Evolutionary conservation across 92 coral and sea anemone species (phyloP).

Genomic region (Epizoanthus rinbou): DNA sequence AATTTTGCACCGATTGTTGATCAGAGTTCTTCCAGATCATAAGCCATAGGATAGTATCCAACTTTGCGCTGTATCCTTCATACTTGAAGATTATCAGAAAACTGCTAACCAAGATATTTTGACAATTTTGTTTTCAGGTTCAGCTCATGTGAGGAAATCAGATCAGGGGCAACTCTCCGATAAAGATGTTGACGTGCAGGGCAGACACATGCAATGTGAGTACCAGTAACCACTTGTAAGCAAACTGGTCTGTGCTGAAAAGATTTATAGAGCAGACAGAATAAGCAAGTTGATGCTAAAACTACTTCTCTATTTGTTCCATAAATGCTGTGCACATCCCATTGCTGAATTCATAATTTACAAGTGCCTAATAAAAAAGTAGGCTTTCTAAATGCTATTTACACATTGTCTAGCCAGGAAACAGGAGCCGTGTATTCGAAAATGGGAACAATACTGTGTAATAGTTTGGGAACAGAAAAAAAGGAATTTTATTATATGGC

Average conservation of each 20-base stretch:
- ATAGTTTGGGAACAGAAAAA: too few species aligned
- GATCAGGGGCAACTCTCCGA: slow-evolving; percentile 73
- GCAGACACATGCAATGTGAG: slow-evolving; percentile 74
- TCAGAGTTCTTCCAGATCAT: not conserved
- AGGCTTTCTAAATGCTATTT: too few species aligned
- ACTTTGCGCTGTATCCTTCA: too few species aligned
- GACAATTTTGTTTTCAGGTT: slow-evolving; percentile 52
- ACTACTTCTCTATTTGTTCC: too few species aligned
- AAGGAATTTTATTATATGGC: too few species aligned
- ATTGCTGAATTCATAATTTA: too few species aligned
- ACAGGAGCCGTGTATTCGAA: too few species aligned
- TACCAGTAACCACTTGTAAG: not conserved
- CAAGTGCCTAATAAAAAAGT: too few species aligned
- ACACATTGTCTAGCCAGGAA: too few species aligned
- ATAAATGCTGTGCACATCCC: too few species aligned
- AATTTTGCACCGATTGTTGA: not conserved
- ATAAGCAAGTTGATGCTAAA: not conserved
- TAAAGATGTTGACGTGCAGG: slow-evolving; percentile 50
- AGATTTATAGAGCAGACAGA: not conserved
- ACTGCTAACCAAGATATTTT: not conserved
- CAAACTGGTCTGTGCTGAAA: not conserved
- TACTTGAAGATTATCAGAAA: not conserved
- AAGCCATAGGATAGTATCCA: not conserved
- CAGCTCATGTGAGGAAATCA: slow-evolving; percentile 64
- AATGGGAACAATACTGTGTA: too few species aligned